Evolutionary conservation across 2,113 vertebrate species (phyloP), one percentile per base, ranked within the genome.

Genomic region (Thunnus maccoyii): DNA sequence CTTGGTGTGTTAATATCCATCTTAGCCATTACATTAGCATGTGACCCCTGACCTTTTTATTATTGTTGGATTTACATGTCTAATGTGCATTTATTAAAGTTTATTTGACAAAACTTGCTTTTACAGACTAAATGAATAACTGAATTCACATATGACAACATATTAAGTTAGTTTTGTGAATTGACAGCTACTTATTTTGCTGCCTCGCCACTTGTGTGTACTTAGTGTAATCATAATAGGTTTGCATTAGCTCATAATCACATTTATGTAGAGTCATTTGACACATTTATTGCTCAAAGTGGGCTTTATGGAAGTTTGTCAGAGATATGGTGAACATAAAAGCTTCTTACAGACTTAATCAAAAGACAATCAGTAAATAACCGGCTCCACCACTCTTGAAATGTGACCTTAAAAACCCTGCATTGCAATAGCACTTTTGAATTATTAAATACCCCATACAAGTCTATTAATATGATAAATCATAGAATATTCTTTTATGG

Each of bases 361-460:
- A 56, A 41, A 54, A 69, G 72, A 56, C 36, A 56, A 14, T 77
- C 70, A 51, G 57, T n/a, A 58, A 58, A 20, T 30, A 41, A 12
- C 22, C 22, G 46, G 66, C 58, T 58, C 62, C 56, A 58, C 48
- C 22, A 52, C 46, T 2, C 25, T 57, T 67, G 3, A 41, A 77
- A 77, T 58, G 13, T 73, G 70, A 80, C 66, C 69, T 76, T 70
- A 70, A 80, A 79, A 69, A 44, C 56, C 63, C 46, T 41, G 52
- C 56, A 63, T 44, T 77, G 54, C 65, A 75, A 77, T 60, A 69
- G 65, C 48, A 62, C 64, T 1, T 62, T 63, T 85, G 22, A 86
- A 86, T 88, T 78, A 76, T 85, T 86, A 51, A 91, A 84, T 12
- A 50, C 17, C 2, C 68, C 36, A 41, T 41, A 30, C 16, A 64